Evolutionary conservation across 92 coral and sea anemone species (phyloP), one percentile per base, ranked within the genome.

Genomic region (Virgularia gustaviana): DNA sequence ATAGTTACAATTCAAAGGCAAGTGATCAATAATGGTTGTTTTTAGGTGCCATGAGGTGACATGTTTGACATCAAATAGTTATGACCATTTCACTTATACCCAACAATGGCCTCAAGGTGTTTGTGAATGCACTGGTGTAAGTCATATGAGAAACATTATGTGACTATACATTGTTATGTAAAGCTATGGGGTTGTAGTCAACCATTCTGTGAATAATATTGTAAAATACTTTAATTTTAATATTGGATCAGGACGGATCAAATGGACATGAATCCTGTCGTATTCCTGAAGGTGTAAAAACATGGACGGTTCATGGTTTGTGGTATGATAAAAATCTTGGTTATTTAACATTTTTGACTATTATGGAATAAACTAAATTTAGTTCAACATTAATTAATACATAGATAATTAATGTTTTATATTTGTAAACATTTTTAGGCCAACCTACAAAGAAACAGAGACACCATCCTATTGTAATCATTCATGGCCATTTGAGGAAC

Each of bases 21-120:
- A n/a, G n/a, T n/a, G n/a, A n/a, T n/a, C n/a, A n/a, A n/a, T n/a
- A n/a, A n/a, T n/a, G n/a, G n/a, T n/a, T n/a, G n/a, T n/a, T n/a
- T n/a, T n/a, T n/a, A n/a, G n/a, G n/a, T n/a, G n/a, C n/a, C n/a
- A n/a, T n/a, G n/a, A n/a, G n/a, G n/a, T n/a, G n/a, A n/a, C n/a
- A n/a, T n/a, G n/a, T n/a, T n/a, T n/a, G n/a, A n/a, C n/a, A 43
- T 43, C 49, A 11, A 16, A 53, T 10, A 34, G 81, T 12, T 94
- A 90, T 84, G 85, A 89, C 24, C 85, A 84, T 56, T 87, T 94
- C 57, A 82, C 84, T 61, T 94, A 65, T 37, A 65, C 95, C 36
- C 99, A 87, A 76, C 88, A 83, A 78, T 94, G 99, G 99, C 90
- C 99, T 1, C 87, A 94, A 63, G 80, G 95, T 27, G 90, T 82